A percentile compares a stretch with the other conserved stretches of the same genome.
phyloP scores from a whole-genome alignment of 2,888 invertebrate genomes.

The Patella depressa region DNA sequence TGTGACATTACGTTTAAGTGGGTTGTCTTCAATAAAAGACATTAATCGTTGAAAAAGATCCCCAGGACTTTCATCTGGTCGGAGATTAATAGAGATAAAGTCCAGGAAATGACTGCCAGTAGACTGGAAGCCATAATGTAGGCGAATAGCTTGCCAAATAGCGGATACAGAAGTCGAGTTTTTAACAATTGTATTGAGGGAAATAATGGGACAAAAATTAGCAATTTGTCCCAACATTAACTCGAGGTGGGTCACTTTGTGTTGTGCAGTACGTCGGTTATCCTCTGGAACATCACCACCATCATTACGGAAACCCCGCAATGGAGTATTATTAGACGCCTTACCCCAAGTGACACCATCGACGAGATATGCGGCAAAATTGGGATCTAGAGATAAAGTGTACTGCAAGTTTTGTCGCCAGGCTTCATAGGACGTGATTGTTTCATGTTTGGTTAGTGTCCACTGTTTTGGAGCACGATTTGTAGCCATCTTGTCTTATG shows the following conservation, averaged over 20 bases:
- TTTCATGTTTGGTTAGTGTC: conserved; percentile 38
- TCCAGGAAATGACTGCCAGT: conserved; percentile 38
- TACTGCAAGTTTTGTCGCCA: conserved; percentile 40
- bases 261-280: neutral
- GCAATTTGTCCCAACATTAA: neutral
- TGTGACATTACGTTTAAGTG: conserved; percentile 26
- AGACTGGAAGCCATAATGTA: conserved; percentile 39
- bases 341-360: conserved; percentile 23
- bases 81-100: conserved; percentile 32
- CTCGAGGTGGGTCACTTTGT: neutral
- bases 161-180: neutral
- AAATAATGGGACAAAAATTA: neutral
- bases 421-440: conserved; percentile 40
- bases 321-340: conserved; percentile 17
- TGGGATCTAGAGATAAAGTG: conserved; percentile 35
- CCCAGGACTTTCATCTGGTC: conserved; percentile 40
- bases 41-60: conserved; percentile 40
- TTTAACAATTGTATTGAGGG: neutral
- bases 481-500: conserved; percentile 19
- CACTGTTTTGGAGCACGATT: no score
- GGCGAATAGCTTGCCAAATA: conserved; percentile 16
- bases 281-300: no score
- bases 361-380: conserved; percentile 30
- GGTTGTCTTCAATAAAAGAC: conserved; percentile 40
- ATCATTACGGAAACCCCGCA: conserved; percentile 23